Conservation (phyloP, 2,797 vertebrate species). For the Picus viridis region DNA sequence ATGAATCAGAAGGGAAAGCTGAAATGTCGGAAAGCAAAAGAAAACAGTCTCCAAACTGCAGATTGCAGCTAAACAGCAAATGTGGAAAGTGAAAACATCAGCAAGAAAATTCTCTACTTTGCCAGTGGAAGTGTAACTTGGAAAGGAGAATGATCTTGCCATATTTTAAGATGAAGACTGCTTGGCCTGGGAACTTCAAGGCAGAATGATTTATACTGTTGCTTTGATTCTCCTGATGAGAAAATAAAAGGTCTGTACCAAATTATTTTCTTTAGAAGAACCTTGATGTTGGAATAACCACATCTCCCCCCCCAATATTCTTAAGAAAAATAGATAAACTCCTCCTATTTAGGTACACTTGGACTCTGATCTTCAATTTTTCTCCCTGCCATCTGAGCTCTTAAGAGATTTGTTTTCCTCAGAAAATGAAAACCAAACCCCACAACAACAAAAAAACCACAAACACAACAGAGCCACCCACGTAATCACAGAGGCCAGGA, state of each 20-base stretch:
- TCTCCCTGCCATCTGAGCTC: background rate
- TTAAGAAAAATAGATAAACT: background rate
- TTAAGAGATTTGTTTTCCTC: background rate
- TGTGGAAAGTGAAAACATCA: background rate
- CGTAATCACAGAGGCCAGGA: background rate
- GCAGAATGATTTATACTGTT: background rate
- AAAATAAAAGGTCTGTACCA: background rate
- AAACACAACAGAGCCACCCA: background rate
- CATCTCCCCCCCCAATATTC: background rate
- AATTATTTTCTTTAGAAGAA: conserved; percentile 23
- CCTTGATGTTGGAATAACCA: background rate
- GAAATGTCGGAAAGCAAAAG: background rate
- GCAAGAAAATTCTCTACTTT: background rate
- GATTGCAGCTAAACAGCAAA: background rate
- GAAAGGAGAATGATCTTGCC: background rate
- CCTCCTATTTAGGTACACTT: background rate
- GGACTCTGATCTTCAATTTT: background rate
- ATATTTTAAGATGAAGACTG: conserved; percentile 10
- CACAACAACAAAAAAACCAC: too few relatives aligned
- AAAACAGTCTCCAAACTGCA: background rate
- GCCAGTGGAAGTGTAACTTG: background rate
- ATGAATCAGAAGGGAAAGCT: background rate
- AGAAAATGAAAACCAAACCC: background rate
- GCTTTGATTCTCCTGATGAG: background rate
- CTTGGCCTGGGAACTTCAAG: background rate